phyloP scores from a whole-genome alignment of 2,888 invertebrate genomes.

The Plebejus anna region DNA sequence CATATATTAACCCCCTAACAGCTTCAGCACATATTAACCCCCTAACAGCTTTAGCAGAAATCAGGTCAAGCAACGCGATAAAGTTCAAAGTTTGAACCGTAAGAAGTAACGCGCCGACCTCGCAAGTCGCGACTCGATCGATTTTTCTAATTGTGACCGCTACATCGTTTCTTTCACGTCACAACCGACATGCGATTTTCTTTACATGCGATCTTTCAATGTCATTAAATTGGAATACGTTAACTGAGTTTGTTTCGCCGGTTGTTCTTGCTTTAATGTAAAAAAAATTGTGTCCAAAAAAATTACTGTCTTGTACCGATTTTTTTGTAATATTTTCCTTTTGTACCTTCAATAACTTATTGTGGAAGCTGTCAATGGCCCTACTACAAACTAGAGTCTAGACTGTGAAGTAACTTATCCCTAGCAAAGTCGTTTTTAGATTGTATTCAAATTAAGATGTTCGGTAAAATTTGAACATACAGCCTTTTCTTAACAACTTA shows the following conservation, averaged over 20 bases:
- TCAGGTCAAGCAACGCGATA: constrained; percentile 34
- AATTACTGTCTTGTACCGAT: too few relatives aligned
- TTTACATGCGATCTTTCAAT: constrained; percentile 32
- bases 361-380: too few relatives aligned
- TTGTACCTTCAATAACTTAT: too few relatives aligned
- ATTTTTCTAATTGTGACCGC: constrained; percentile 54
- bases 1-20: too few relatives aligned
- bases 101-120: constrained; percentile 45
- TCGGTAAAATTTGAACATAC: too few relatives aligned
- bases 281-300: neutral
- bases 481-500: neutral
- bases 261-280: neutral
- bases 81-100: constrained; percentile 37
- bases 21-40: too few relatives aligned
- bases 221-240: constrained; percentile 32
- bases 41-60: neutral
- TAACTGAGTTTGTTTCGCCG: neutral
- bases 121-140: constrained; percentile 47
- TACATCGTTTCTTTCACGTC: constrained; percentile 41
- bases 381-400: too few relatives aligned
- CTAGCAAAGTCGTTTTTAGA: too few relatives aligned
- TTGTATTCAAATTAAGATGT: too few relatives aligned
- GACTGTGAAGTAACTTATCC: too few relatives aligned
- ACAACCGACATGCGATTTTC: constrained; percentile 33
- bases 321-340: too few relatives aligned